phyloP scores from a whole-genome alignment of 2,797 vertebrate species.

The Sebastes baramenuke region DNA sequence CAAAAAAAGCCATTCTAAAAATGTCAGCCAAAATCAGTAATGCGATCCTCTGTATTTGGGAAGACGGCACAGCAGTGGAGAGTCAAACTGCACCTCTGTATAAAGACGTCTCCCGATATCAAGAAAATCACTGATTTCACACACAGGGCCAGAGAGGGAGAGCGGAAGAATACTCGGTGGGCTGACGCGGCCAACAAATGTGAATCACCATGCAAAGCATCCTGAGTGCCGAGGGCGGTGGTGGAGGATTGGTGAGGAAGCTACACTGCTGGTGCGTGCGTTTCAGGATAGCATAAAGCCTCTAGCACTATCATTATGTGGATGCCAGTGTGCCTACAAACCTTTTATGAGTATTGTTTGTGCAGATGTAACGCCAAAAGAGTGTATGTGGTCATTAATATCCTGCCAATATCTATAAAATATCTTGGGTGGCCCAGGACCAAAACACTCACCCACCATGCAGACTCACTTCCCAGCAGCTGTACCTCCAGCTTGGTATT shows the following conservation, averaged over 20 bases:
- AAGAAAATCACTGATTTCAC: slow-evolving; percentile 36
- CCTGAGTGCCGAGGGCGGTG: neutral
- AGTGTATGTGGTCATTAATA: neutral
- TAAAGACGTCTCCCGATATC: slow-evolving; percentile 32
- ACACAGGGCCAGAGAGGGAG: slow-evolving; percentile 7
- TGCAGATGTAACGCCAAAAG: neutral
- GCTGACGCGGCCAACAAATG: slow-evolving; percentile 39
- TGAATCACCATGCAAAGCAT: slow-evolving; percentile 48
- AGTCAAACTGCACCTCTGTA: slow-evolving; percentile 50
- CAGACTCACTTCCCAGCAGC: slow-evolving; percentile 5
- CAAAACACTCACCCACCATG: slow-evolving; percentile 4
- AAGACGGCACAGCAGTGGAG: slow-evolving; percentile 30
- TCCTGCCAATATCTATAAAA: slow-evolving; percentile 5
- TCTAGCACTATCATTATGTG: neutral
- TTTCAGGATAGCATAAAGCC: neutral
- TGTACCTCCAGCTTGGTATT: neutral
- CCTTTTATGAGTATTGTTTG: neutral
- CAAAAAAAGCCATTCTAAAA: slow-evolving; percentile 50
- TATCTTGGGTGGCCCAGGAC: neutral
- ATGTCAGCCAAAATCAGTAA: slow-evolving; percentile 43
- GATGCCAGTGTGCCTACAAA: neutral
- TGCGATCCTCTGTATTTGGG: slow-evolving; percentile 27
- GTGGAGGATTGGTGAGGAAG: neutral
- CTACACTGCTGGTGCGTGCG: neutral
- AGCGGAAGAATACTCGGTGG: slow-evolving; percentile 1